Evolutionary conservation across 1,140 invertebrate genomes (phyloP).

Genomic region (Drosophila oshimai): DNA sequence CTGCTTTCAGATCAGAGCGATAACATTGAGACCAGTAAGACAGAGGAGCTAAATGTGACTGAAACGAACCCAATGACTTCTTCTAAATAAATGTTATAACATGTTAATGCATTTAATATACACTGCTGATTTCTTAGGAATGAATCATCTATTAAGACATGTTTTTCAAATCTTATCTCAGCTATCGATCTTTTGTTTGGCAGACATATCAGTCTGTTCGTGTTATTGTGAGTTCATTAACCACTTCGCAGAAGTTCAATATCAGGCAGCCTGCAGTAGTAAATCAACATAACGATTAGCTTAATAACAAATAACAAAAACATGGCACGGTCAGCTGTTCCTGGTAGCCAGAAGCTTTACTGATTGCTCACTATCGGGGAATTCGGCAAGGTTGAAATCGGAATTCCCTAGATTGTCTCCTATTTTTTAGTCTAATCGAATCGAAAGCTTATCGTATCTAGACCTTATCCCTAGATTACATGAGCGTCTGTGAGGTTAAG

Average conservation of each 20-base stretch:
- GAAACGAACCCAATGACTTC: background rate
- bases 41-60: background rate
- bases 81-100: background rate
- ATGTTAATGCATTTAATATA: no score
- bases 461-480: background rate
- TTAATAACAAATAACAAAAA: background rate
- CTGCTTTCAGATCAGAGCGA: background rate
- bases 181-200: background rate
- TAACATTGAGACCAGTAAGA: background rate
- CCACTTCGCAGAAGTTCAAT: background rate
- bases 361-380: background rate
- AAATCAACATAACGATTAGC: background rate
- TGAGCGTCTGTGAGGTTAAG: background rate
- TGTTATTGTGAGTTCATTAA: background rate
- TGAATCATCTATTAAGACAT: no score
- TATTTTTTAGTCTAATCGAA: no score
- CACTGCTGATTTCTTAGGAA: no score
- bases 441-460: background rate
- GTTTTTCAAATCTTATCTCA: background rate
- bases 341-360: background rate
- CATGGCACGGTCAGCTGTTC: background rate
- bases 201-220: background rate
- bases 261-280: background rate
- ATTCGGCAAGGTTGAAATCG: background rate
- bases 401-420: background rate